Evolutionary conservation across 1,140 invertebrate species (phyloP).

Genomic region (Dreissena polymorpha): DNA sequence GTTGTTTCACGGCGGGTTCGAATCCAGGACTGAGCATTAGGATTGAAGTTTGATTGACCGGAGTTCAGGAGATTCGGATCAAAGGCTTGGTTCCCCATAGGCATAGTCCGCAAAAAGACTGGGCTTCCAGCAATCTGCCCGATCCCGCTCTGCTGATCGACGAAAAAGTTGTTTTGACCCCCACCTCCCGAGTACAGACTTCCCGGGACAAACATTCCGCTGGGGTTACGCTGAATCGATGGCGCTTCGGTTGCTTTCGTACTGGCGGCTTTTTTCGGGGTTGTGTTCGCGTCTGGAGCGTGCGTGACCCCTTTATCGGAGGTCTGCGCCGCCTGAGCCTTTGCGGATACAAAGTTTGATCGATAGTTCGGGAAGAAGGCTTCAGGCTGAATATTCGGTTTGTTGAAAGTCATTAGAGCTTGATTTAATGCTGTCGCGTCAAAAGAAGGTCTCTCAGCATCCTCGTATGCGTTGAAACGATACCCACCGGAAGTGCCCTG

Average conservation of each 20-base stretch:
- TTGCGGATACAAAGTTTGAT: too few relatives aligned
- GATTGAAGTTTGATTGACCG: conserved; percentile 18
- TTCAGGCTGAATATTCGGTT: too few relatives aligned
- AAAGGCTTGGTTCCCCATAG: conserved; percentile 11
- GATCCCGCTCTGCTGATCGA: background rate
- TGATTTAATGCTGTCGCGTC: conserved; percentile 27
- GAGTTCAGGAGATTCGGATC: conserved; percentile 33
- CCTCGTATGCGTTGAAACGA: conserved; percentile 29
- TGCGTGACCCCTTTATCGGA: too few relatives aligned
- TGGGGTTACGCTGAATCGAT: too few relatives aligned
- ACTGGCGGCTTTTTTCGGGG: too few relatives aligned
- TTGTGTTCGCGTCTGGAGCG: too few relatives aligned
- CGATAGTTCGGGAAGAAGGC: too few relatives aligned
- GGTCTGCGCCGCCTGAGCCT: too few relatives aligned
- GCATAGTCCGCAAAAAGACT: conserved; percentile 16
- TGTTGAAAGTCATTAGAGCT: background rate
- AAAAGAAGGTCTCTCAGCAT: conserved; percentile 5
- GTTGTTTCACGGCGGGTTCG: background rate
- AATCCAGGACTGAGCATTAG: conserved; percentile 35
- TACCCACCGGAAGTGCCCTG: background rate
- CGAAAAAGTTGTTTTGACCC: background rate
- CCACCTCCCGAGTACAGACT: conserved; percentile 28
- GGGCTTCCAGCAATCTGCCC: background rate
- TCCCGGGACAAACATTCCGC: conserved; percentile 23
- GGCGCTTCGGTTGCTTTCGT: too few relatives aligned